Evolutionary conservation across 2,113 vertebrate genomes (phyloP), one percentile per base, ranked within the genome.

Genomic region (Spheniscus mendiculus): DNA sequence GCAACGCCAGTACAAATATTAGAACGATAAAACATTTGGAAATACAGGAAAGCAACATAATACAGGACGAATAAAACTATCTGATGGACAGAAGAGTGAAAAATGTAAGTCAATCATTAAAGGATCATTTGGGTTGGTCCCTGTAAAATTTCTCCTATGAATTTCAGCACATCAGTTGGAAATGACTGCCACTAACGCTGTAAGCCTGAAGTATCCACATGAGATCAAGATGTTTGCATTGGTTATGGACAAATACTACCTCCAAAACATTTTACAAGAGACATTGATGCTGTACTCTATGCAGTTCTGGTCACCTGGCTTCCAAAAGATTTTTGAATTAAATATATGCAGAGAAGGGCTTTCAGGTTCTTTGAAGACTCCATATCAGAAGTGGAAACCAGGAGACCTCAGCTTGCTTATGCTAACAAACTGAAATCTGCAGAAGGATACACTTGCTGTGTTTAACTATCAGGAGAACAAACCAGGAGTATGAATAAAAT

Each of bases 381-480:
- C 55, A 53, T 1, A 70, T 83, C n/a, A 9, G 18, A 40, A 49
- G 38, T 8, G 7, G 50, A 84, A 93, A 14, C 5, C 56, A 87
- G 0, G 1, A 73, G 34, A 82, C 16, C 14, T 30, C 50, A 61
- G 30, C 23, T 52, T 65, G 58, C 15, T 76, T 58, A 53, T 1
- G 18, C 49, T 44, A 55, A 1, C 1, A 27, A 92, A 59, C 29
- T 34, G 25, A 92, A 42, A 88, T 20, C 22, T 36, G 32, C 58
- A 45, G 0, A 0, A 69, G 29, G 38, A 56, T 34, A 61, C 13
- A 8, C 6, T 8, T 36, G 40, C 34, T 30, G 26, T 0, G 2
- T 62, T 56, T 38, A 78, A 78, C 13, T 44, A 87, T 2, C 15
- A 87, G 36, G 2, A 62, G 65, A 17, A 55, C 9, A 62, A 77